Evolutionary conservation across 2,797 vertebrate genomes (phyloP).

Genomic region (Chaetophractus vellerosus): DNA sequence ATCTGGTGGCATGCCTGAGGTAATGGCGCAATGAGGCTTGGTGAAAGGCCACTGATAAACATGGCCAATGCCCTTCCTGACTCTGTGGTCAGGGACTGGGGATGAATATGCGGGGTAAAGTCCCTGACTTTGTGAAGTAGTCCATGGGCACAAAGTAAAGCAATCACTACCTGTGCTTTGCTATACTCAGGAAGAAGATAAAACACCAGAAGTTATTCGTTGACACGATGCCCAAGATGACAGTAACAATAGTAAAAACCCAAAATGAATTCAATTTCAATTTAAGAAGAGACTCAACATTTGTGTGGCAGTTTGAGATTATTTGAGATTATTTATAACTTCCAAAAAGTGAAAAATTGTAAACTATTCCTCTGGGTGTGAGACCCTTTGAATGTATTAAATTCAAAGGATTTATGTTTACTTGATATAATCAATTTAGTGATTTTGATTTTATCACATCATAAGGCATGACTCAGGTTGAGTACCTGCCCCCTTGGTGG

Average conservation of each 20-base stretch:
- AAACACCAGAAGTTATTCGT: conserved; percentile 28
- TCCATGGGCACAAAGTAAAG: neutral
- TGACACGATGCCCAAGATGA: neutral
- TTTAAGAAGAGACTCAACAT: conserved; percentile 47
- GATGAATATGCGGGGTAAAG: neutral
- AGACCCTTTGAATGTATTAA: too few relatives aligned
- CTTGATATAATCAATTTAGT: too few relatives aligned
- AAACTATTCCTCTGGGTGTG: too few relatives aligned
- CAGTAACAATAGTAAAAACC: conserved; percentile 35
- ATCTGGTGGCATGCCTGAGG: neutral
- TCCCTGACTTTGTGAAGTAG: neutral
- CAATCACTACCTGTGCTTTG: neutral
- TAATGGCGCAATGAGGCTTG: neutral
- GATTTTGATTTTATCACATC: too few relatives aligned
- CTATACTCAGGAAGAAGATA: conserved; percentile 34
- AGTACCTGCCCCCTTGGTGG: too few relatives aligned
- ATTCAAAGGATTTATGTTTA: too few relatives aligned
- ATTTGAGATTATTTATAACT: too few relatives aligned
- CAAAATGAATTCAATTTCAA: conserved; percentile 47
- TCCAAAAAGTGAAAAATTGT: too few relatives aligned
- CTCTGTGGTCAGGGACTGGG: neutral
- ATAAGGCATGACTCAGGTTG: too few relatives aligned
- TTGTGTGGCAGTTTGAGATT: neutral
- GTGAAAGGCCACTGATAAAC: neutral
- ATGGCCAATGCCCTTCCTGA: neutral